Conservation (phyloP, 2,888 invertebrate species). For the Sesamia inferens region DNA sequence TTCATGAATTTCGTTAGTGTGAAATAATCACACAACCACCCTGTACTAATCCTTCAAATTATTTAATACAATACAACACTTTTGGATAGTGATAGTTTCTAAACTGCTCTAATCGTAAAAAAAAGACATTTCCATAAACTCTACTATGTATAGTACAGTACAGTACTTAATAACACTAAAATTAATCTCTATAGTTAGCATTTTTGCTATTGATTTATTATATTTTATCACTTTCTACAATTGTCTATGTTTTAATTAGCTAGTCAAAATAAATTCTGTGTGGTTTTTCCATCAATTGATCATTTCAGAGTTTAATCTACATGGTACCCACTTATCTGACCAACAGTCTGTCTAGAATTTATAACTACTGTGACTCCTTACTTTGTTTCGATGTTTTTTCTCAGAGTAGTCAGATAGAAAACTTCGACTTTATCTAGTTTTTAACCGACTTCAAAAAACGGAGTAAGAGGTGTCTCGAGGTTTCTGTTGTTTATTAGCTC, state of each 20-base stretch:
- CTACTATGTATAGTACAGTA: too few species aligned
- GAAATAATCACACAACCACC: conserved; percentile 82
- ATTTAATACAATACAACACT: conserved; percentile 75
- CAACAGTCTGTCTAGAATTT: neutral
- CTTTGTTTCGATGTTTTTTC: neutral
- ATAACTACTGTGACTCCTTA: neutral
- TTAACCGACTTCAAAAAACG: too few species aligned
- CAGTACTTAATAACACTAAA: neutral
- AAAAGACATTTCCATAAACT: neutral
- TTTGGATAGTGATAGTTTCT: conserved; percentile 38
- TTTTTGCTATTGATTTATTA: neutral
- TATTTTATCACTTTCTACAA: neutral
- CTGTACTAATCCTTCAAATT: conserved; percentile 82
- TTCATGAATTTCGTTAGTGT: conserved; percentile 86
- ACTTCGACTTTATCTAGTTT: neutral
- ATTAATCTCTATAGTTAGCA: neutral
- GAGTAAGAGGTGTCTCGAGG: too few species aligned
- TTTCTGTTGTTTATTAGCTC: too few species aligned
- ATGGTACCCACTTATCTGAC: neutral
- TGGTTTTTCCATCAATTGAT: neutral
- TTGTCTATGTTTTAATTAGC: neutral
- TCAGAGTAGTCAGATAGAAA: neutral
- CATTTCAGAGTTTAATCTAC: neutral
- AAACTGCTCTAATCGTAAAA: neutral
- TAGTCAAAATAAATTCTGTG: neutral